phyloP scores from a whole-genome alignment of 2,797 vertebrate genomes.

The Periophthalmus magnuspinnatus region DNA sequence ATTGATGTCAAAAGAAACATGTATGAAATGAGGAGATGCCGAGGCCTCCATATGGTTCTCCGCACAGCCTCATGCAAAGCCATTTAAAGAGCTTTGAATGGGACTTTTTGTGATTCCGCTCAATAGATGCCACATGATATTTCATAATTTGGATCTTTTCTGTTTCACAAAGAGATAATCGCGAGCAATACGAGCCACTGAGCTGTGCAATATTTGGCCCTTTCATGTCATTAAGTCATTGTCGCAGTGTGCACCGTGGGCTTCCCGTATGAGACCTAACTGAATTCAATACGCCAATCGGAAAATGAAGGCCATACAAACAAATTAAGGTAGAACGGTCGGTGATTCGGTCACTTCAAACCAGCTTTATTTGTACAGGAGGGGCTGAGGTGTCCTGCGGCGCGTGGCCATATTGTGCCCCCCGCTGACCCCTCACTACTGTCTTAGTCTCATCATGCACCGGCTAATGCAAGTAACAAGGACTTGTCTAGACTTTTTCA shows the following conservation, averaged over 20 bases:
- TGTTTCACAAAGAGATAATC: slow-evolving; percentile 67
- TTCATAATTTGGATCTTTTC: slow-evolving; percentile 73
- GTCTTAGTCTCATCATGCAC: slow-evolving; percentile 31
- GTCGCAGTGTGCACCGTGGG: slow-evolving; percentile 63
- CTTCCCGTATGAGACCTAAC: slow-evolving; percentile 46
- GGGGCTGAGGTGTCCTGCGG: slow-evolving; percentile 51
- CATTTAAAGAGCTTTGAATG: slow-evolving; percentile 71
- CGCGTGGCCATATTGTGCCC: slow-evolving; percentile 61
- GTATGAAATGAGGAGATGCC: slow-evolving; percentile 82
- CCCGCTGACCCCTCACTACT: slow-evolving; percentile 26
- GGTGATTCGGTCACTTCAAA: slow-evolving; percentile 48
- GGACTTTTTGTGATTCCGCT: slow-evolving; percentile 70
- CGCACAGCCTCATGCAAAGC: slow-evolving; percentile 74
- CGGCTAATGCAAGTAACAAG: neutral
- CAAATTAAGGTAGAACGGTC: slow-evolving; percentile 23
- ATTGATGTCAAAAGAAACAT: slow-evolving; percentile 86
- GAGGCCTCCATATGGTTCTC: slow-evolving; percentile 80
- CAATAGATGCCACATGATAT: slow-evolving; percentile 76
- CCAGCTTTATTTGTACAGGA: slow-evolving; percentile 66
- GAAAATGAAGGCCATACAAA: slow-evolving; percentile 37
- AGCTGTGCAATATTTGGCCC: slow-evolving; percentile 63
- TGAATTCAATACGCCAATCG: slow-evolving; percentile 53
- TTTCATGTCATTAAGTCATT: slow-evolving; percentile 72
- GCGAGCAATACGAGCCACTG: slow-evolving; percentile 57
- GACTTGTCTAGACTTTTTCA: neutral